phyloP scores from a whole-genome alignment of 1,140 invertebrate species.

The Drosophila gunungcola region DNA sequence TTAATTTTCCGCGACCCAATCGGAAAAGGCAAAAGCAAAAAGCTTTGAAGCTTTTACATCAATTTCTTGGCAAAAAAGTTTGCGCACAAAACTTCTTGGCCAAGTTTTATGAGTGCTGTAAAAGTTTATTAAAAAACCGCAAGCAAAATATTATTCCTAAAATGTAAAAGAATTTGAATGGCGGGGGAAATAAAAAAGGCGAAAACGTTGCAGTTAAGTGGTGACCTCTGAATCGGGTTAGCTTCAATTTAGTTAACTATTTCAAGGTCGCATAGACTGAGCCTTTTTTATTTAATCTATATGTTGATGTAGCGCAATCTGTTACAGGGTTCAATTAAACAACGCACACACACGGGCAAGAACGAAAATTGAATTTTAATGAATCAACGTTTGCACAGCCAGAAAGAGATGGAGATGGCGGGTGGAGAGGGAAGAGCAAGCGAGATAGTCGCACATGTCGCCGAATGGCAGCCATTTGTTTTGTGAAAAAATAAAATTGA shows the following conservation, averaged over 20 bases:
- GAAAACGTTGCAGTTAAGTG: constrained; percentile 2
- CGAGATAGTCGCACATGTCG: constrained; percentile 38
- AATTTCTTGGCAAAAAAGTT: constrained; percentile 62
- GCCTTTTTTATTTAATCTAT: constrained; percentile 8
- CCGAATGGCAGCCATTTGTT: constrained; percentile 51
- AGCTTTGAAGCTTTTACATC: constrained; percentile 61
- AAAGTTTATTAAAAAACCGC: constrained; percentile 72
- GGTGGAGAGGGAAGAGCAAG: not conserved
- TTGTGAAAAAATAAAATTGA: constrained; percentile 30
- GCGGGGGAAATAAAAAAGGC: not conserved
- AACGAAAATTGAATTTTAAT: constrained; percentile 70
- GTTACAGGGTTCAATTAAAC: constrained; percentile 60
- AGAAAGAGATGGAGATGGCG: not conserved
- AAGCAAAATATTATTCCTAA: constrained; percentile 75
- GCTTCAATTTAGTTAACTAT: constrained; percentile 28
- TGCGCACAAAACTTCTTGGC: constrained; percentile 48
- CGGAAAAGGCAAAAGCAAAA: constrained; percentile 36
- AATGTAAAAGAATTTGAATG: constrained; percentile 24
- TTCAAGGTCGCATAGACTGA: constrained; percentile 39
- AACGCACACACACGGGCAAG: constrained; percentile 23
- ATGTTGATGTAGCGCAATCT: constrained; percentile 52
- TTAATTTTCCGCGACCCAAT: constrained; percentile 57
- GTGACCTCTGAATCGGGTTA: constrained; percentile 32
- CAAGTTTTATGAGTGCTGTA: constrained; percentile 75
- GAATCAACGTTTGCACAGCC: constrained; percentile 49